Evolutionary conservation across 2,113 vertebrate species (phyloP).

Genomic region (Pongo pygmaeus): DNA sequence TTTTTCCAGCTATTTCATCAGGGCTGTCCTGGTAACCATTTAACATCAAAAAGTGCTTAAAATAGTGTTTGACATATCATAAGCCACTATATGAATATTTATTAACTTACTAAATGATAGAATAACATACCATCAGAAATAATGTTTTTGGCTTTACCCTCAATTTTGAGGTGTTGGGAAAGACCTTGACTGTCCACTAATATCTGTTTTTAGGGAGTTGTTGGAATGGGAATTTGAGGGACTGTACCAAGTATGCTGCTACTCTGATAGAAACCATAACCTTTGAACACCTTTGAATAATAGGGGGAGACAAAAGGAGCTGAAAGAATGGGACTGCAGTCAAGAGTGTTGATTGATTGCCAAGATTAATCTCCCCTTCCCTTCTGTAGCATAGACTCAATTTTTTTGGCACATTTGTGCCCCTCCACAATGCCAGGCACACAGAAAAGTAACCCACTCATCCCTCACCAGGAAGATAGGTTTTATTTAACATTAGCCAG

Average conservation of each 20-base stretch:
- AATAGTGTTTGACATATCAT: not conserved
- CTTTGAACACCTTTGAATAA: not conserved
- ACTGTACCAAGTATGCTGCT: not conserved
- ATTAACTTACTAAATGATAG: not conserved
- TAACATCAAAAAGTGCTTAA: too few species aligned
- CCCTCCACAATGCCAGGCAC: not conserved
- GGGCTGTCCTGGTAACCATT: too few species aligned
- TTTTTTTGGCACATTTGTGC: not conserved
- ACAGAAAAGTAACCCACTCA: too few species aligned
- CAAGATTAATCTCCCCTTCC: not conserved
- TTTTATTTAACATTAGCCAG: not conserved
- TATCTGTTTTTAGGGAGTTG: not conserved
- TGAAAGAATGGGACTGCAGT: not conserved
- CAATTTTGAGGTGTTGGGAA: not conserved
- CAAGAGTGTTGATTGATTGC: not conserved
- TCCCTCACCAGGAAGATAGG: not conserved
- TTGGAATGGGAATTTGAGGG: not conserved
- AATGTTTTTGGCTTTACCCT: not conserved
- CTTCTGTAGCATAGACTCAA: not conserved
- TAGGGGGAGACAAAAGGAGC: not conserved
- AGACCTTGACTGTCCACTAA: not conserved
- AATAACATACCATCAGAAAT: not conserved
- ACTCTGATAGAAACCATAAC: not conserved
- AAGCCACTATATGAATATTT: not conserved
- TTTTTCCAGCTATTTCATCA: too few species aligned